A percentile compares a stretch with the other conserved stretches of the same genome.
These are phyloP conservation scores for Hippocampus kuda DNA, from an alignment of 2,797 vertebrate genomes.

Conservation along the genomic window DNA sequence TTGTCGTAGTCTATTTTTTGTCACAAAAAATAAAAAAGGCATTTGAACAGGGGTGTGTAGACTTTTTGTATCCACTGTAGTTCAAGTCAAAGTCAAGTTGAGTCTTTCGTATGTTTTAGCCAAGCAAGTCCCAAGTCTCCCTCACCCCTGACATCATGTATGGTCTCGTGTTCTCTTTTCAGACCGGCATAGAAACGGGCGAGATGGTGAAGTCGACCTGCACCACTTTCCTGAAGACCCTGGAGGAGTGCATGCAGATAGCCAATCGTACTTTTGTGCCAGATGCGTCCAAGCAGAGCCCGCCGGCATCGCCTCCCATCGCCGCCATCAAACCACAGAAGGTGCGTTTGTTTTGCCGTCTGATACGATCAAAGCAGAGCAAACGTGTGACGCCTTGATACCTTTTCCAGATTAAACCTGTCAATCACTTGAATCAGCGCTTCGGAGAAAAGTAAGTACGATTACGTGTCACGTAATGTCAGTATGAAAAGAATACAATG, in stretches of 20 bases:
- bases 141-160: too few relatives aligned
- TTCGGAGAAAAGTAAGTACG: constrained; percentile 76
- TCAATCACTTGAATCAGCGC: constrained; percentile 70
- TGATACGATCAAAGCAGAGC: not conserved
- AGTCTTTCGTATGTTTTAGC: too few relatives aligned
- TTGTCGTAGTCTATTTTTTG: too few relatives aligned
- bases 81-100: too few relatives aligned
- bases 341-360: constrained; percentile 56
- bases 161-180: constrained; percentile 13
- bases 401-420: constrained; percentile 73
- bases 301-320: constrained; percentile 80
- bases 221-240: constrained; percentile 89
- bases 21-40: too few relatives aligned
- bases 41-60: too few relatives aligned
- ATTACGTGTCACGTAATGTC: constrained; percentile 6
- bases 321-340: constrained; percentile 79
- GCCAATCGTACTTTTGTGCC: constrained; percentile 83
- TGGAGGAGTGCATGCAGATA: constrained; percentile 99
- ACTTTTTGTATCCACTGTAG: too few relatives aligned
- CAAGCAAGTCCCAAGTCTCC: too few relatives aligned
- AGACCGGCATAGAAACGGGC: constrained; percentile 73
- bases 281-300: constrained; percentile 71
- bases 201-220: constrained; percentile 91
- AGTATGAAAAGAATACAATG: not conserved
- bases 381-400: not conserved